phyloP scores from a whole-genome alignment of 2,888 invertebrate genomes.

The Drosophila seclusa region DNA sequence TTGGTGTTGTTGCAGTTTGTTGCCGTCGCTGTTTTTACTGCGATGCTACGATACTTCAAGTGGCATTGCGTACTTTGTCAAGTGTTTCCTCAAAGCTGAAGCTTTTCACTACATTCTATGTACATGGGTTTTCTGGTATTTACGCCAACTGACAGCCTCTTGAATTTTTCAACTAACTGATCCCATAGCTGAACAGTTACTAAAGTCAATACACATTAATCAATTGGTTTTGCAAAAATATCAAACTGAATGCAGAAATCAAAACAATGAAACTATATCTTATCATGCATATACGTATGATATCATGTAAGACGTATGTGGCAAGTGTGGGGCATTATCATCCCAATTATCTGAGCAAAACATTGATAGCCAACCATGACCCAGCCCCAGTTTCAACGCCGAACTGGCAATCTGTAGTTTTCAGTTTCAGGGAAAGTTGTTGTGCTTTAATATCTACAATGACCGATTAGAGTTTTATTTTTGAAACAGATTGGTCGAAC shows the following conservation, averaged over 20 bases:
- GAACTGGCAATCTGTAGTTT: constrained; percentile 42
- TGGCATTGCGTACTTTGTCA: constrained; percentile 19
- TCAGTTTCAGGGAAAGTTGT: constrained; percentile 45
- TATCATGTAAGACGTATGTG: constrained; percentile 63
- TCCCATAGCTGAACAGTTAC: constrained; percentile 45
- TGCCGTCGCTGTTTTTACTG: constrained; percentile 21
- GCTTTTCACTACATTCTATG: background rate
- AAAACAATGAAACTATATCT: constrained; percentile 64
- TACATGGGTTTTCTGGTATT: background rate
- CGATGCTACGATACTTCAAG: constrained; percentile 18
- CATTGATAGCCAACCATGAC: constrained; percentile 71
- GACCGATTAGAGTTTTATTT: constrained; percentile 59
- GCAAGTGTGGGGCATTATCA: constrained; percentile 58
- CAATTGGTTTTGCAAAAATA: constrained; percentile 43
- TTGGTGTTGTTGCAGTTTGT: constrained; percentile 16
- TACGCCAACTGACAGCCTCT: constrained; percentile 18
- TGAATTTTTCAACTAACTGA: constrained; percentile 40
- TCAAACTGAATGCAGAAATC: constrained; percentile 30
- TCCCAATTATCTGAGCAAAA: constrained; percentile 62
- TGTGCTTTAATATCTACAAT: constrained; percentile 37
- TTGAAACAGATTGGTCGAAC: background rate
- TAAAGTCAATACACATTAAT: constrained; percentile 42
- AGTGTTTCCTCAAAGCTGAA: constrained; percentile 25
- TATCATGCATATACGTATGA: constrained; percentile 64
- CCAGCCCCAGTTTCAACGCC: constrained; percentile 47